Conservation (phyloP, 1,140 invertebrate genomes). For the Drosophila mayri region DNA sequence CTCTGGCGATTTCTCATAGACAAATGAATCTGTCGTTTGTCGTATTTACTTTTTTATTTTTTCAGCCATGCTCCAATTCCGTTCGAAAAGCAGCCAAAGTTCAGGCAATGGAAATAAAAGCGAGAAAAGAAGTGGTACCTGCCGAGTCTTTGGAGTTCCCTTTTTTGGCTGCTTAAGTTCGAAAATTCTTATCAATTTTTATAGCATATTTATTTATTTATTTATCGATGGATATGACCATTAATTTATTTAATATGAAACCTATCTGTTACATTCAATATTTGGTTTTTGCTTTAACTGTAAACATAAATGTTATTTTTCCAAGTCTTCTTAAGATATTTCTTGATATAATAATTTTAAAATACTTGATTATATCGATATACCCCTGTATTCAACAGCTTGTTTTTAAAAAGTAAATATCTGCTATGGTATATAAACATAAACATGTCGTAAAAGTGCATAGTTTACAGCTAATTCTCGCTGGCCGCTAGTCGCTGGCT, state of each 20-base stretch:
- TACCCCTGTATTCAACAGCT: too few relatives aligned
- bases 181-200: too few relatives aligned
- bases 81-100: slow-evolving; percentile 43
- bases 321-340: neutral
- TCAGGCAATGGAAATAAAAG: slow-evolving; percentile 32
- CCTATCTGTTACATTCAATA: neutral
- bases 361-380: neutral
- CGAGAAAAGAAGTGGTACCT: too few relatives aligned
- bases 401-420: too few relatives aligned
- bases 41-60: slow-evolving; percentile 1
- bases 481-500: neutral
- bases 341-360: neutral
- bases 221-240: too few relatives aligned
- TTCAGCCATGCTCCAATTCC: slow-evolving; percentile 59
- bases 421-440: slow-evolving; percentile 10
- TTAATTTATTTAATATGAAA: too few relatives aligned
- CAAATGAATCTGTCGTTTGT: slow-evolving; percentile 23
- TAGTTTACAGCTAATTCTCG: slow-evolving; percentile 52
- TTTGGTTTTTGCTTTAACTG: neutral
- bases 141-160: neutral
- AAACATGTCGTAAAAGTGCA: slow-evolving; percentile 43
- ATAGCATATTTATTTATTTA: too few relatives aligned
- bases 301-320: neutral
- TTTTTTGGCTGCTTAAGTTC: too few relatives aligned
- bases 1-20: slow-evolving; percentile 30